Evolutionary conservation across 2,888 invertebrate genomes (phyloP), one percentile per base, ranked within the genome.

Genomic region (Caenorhabditis becei): DNA sequence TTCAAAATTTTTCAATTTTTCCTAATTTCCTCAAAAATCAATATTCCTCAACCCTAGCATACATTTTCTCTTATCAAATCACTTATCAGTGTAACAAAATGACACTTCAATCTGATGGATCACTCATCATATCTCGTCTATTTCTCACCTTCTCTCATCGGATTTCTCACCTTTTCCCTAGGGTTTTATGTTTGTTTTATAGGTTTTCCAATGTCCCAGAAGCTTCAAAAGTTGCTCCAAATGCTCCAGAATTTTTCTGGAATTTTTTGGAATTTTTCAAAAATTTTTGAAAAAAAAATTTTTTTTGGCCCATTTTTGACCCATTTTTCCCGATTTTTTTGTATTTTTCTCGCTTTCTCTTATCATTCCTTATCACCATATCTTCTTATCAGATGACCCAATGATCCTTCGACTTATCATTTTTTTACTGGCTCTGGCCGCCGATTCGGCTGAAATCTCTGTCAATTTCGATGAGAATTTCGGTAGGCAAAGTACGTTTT

Each of bases 401-500:
- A 66, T 66, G 65, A 65, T 58, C 66, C 23, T 61, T 41, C 74
- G 58, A 51, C 61, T 59, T 24, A 20, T 61, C 24, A 35, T 53
- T 26, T 20, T 41, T 24, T 51, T 59, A 44, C 32, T 74, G 35
- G 63, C 63, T 23, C 37, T 62, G 35, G 63, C 72, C 20, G 26
- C 20, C 8, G 44, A 41, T 23, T 63, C 63, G 10, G 44, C 71
- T 8, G 54, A 44, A 54, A 32, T 72, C 11, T 63, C 75, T 1
- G 23, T 24, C 51, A 66, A 49, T 66, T 75, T 75, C 41, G 75
- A 75, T 26, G 75, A 75, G 54, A 61, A 51, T 75, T 75, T 75
- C 11, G 75, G 75, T 44, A 66, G 51, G 59, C 28, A 37, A 51
- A 37, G 56, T 47, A 47, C 20, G 47, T 47, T 14, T 41, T 41